Conservation (phyloP, 2,797 vertebrate species). For the Parotocinclus haroldoi region DNA sequence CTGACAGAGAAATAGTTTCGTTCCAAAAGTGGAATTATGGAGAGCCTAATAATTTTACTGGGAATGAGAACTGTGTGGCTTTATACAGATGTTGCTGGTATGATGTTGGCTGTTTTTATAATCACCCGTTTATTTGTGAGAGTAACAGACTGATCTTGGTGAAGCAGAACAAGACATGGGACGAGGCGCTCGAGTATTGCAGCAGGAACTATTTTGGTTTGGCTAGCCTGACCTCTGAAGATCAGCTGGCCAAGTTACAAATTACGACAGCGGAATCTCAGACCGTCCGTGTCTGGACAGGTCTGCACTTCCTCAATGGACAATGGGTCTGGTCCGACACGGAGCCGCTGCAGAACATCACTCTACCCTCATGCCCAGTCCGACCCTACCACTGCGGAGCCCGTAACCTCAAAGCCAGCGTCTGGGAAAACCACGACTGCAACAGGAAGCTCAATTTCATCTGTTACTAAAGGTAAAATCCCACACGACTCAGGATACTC, state of each 20-base stretch:
- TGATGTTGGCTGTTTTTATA: neutral
- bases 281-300: slow-evolving; percentile 27
- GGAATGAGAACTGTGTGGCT: neutral
- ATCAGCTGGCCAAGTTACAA: neutral
- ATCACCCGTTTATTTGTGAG: neutral
- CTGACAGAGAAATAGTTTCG: neutral
- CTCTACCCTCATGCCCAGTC: slow-evolving; percentile 20
- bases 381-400: slow-evolving; percentile 26
- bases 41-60: neutral
- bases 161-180: slow-evolving; percentile 27
- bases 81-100: neutral
- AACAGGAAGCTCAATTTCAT: slow-evolving; percentile 18
- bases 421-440: slow-evolving; percentile 27
- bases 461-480: neutral
- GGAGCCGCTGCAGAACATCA: neutral
- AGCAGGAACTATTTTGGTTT: slow-evolving; percentile 12
- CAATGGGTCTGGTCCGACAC: slow-evolving; percentile 24
- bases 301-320: slow-evolving; percentile 16
- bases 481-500: too few species aligned
- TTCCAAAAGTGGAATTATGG: neutral
- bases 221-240: neutral
- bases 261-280: neutral
- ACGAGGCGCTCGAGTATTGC: slow-evolving; percentile 20
- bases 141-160: neutral
- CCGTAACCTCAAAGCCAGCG: neutral